A percentile compares a stretch with the other conserved stretches of the same genome.
phyloP scores from a whole-genome alignment of 2,888 invertebrate species.

The Agrotis clavis region DNA sequence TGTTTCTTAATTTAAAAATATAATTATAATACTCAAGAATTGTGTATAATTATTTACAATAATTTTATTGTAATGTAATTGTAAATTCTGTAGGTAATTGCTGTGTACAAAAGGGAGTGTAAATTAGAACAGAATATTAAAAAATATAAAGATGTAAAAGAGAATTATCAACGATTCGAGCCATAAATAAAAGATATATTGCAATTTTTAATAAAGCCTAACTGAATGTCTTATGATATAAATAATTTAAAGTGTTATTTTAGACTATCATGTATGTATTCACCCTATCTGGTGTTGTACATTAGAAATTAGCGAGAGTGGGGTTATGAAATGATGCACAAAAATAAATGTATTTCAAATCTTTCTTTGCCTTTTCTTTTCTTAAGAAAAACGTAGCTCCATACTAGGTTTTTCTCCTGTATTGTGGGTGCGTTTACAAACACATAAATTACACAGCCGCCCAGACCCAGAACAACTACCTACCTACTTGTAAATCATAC shows the following conservation, averaged over 20 bases:
- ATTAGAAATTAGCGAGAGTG: slow-evolving; percentile 84
- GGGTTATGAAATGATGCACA: slow-evolving; percentile 87
- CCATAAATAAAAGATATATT: slow-evolving; percentile 79
- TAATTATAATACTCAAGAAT: slow-evolving; percentile 61
- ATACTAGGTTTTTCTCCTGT: too few relatives aligned
- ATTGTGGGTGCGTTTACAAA: too few relatives aligned
- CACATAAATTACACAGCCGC: too few relatives aligned
- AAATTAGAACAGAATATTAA: slow-evolving; percentile 68
- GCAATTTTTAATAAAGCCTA: slow-evolving; percentile 84
- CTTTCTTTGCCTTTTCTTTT: slow-evolving; percentile 56
- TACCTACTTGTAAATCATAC: too few relatives aligned
- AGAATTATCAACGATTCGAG: slow-evolving; percentile 83
- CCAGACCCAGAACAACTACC: too few relatives aligned
- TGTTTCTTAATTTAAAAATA: slow-evolving; percentile 50
- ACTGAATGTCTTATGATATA: slow-evolving; percentile 89
- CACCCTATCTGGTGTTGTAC: slow-evolving; percentile 85
- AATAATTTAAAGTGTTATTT: slow-evolving; percentile 79
- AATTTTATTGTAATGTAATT: slow-evolving; percentile 63
- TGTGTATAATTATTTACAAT: slow-evolving; percentile 61
- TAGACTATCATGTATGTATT: slow-evolving; percentile 76
- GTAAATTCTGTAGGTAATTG: slow-evolving; percentile 67
- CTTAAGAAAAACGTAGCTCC: not conserved
- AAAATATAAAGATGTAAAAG: slow-evolving; percentile 66
- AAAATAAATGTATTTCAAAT: slow-evolving; percentile 88
- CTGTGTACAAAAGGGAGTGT: slow-evolving; percentile 74